Conservation (phyloP, 2,888 invertebrate species). For the Drosophila anomalata region DNA sequence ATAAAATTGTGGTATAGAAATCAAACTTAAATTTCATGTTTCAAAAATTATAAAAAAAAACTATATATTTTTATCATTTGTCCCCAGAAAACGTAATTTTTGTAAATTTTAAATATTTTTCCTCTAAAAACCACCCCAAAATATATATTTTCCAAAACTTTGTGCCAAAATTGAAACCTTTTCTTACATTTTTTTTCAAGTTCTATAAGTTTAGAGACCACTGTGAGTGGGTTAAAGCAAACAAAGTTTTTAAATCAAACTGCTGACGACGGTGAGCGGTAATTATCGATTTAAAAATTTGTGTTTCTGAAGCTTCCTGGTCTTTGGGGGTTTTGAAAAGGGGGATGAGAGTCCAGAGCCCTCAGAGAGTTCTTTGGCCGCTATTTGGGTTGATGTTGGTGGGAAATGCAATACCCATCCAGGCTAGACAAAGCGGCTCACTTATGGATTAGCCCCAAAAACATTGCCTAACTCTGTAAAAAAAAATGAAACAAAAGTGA, state of each 20-base stretch:
- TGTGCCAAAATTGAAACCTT: too few species aligned
- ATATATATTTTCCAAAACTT: too few species aligned
- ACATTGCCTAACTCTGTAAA: slow-evolving; percentile 4
- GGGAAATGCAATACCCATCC: not conserved
- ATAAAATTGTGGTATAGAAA: too few species aligned
- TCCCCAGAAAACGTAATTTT: too few species aligned
- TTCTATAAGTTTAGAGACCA: slow-evolving; percentile 3
- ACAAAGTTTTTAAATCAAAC: slow-evolving; percentile 20
- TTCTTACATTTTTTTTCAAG: too few species aligned
- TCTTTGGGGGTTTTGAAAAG: not conserved
- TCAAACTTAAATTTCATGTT: too few species aligned
- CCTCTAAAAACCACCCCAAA: too few species aligned
- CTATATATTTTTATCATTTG: too few species aligned
- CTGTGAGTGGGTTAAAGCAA: slow-evolving; percentile 16
- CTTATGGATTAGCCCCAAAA: slow-evolving; percentile 44
- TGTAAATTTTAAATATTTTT: too few species aligned
- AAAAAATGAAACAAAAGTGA: slow-evolving; percentile 58
- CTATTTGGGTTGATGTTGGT: slow-evolving; percentile 53
- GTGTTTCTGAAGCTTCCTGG: slow-evolving; percentile 41
- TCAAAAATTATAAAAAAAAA: too few species aligned
- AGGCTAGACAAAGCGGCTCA: slow-evolving; percentile 1
- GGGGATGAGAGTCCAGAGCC: not conserved
- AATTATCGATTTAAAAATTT: slow-evolving; percentile 49
- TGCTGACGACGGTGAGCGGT: slow-evolving; percentile 28
- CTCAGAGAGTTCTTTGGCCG: slow-evolving; percentile 65